Evolutionary conservation across 2,888 invertebrate species (phyloP).

Genomic region (Drosophila longiperda): DNA sequence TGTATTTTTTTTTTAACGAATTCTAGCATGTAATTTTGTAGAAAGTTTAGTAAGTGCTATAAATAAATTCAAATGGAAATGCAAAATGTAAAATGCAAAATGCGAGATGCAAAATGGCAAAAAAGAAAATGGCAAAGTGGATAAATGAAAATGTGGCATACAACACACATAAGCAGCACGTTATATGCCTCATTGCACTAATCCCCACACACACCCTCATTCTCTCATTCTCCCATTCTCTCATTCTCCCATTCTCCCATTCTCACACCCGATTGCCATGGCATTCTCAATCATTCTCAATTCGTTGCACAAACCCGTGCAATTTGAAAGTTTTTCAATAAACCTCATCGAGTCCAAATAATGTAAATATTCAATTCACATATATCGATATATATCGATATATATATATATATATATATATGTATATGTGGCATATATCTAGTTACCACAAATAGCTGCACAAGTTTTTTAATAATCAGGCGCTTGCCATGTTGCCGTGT

Average conservation of each 20-base stretch:
- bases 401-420: neutral
- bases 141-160: slow-evolving; percentile 47
- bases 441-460: neutral
- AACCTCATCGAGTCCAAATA: slow-evolving; percentile 46
- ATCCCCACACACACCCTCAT: slow-evolving; percentile 13
- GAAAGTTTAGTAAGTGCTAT: slow-evolving; percentile 71
- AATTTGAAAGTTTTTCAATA: slow-evolving; percentile 69
- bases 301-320: neutral
- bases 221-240: neutral
- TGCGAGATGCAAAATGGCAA: slow-evolving; percentile 13
- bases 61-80: slow-evolving; percentile 62
- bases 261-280: neutral
- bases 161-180: slow-evolving; percentile 10
- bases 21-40: slow-evolving; percentile 73
- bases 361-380: slow-evolving; percentile 29
- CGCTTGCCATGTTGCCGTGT: neutral
- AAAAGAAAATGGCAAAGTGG: slow-evolving; percentile 14
- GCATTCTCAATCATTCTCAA: slow-evolving; percentile 4
- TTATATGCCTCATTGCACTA: slow-evolving; percentile 43
- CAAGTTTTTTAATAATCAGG: slow-evolving; percentile 26
- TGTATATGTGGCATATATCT: neutral
- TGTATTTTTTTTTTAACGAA: slow-evolving; percentile 31
- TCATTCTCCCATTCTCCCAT: no score
- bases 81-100: slow-evolving; percentile 40
- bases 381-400: slow-evolving; percentile 18